Percentiles rank a stretch among this genome's conserved stretches.
Conservation (phyloP, 2,888 invertebrate genomes). For the Apamea epomidion region DNA sequence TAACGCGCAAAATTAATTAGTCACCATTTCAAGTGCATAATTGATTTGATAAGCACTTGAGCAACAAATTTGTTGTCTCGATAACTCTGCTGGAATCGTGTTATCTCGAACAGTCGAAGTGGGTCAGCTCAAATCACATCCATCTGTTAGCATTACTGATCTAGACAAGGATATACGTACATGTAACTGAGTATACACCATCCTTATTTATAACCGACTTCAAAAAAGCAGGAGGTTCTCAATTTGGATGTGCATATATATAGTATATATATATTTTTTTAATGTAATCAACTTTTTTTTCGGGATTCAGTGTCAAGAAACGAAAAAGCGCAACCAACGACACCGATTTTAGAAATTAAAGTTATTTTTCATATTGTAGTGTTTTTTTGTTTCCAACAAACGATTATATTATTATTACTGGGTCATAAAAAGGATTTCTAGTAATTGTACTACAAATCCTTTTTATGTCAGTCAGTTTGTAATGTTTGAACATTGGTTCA, state of each 20-base stretch:
- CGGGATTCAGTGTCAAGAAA: too few relatives aligned
- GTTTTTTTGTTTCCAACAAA: too few relatives aligned
- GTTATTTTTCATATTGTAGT: too few relatives aligned
- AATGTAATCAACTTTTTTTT: too few relatives aligned
- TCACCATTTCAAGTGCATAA: slow-evolving; percentile 21
- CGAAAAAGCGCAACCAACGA: too few relatives aligned
- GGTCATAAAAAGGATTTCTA: background rate
- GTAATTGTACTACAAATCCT: too few relatives aligned
- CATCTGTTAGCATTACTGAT: slow-evolving; percentile 27
- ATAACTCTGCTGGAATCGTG: slow-evolving; percentile 26
- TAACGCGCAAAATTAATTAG: slow-evolving; percentile 12
- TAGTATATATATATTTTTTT: too few relatives aligned
- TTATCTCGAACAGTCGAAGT: slow-evolving; percentile 44
- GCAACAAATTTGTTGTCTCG: slow-evolving; percentile 26
- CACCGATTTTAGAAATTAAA: too few relatives aligned
- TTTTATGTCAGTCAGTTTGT: too few relatives aligned
- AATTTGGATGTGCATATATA: too few relatives aligned
- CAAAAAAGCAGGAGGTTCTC: background rate
- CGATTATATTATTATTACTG: background rate
- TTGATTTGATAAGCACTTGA: slow-evolving; percentile 30
- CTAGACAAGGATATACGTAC: slow-evolving; percentile 14
- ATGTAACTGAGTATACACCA: background rate
- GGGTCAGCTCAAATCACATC: slow-evolving; percentile 43
- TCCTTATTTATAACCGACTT: background rate
- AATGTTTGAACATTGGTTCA: too few relatives aligned